These are phyloP conservation scores for Prietella phreatophila DNA, from an alignment of 2,113 vertebrate species.

Conservation along the genomic window DNA sequence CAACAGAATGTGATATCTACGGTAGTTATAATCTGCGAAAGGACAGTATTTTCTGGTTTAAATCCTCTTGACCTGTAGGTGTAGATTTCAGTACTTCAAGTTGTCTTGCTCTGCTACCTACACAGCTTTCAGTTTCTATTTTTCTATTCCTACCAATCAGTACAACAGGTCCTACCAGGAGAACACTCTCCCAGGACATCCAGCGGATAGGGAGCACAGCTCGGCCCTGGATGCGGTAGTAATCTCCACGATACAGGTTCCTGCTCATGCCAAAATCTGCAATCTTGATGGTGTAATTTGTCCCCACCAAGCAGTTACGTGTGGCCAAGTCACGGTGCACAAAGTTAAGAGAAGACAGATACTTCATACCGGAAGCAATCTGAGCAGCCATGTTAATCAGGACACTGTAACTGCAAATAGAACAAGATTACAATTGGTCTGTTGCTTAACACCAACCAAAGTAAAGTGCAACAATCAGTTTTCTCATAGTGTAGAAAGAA, in stretches of 20 bases:
- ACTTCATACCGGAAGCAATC: constrained; percentile 95
- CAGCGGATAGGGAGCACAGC: constrained; percentile 97
- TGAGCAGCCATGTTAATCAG: constrained; percentile 87
- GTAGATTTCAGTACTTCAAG: neutral
- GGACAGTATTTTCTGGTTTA: neutral
- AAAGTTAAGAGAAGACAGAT: constrained; percentile 94
- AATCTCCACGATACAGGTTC: constrained; percentile 95
- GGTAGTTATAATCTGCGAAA: neutral
- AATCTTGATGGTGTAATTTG: constrained; percentile 93
- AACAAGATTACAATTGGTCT: neutral
- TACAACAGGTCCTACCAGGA: constrained; percentile 76
- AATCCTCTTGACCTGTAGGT: neutral
- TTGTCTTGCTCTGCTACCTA: neutral
- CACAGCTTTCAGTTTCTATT: neutral
- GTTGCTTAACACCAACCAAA: neutral
- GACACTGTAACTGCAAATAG: constrained; percentile 72
- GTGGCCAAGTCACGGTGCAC: constrained; percentile 97
- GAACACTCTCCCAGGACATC: constrained; percentile 99
- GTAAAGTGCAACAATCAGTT: neutral
- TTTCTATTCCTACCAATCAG: neutral
- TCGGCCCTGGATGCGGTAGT: constrained; percentile 94
- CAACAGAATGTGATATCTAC: neutral
- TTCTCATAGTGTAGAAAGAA: neutral
- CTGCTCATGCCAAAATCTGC: constrained; percentile 98
- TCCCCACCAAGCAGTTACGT: constrained; percentile 94